These are phyloP conservation scores for Corydoras sp. DNA, from an alignment of 2,113 vertebrate species.

Conservation along the genomic window DNA sequence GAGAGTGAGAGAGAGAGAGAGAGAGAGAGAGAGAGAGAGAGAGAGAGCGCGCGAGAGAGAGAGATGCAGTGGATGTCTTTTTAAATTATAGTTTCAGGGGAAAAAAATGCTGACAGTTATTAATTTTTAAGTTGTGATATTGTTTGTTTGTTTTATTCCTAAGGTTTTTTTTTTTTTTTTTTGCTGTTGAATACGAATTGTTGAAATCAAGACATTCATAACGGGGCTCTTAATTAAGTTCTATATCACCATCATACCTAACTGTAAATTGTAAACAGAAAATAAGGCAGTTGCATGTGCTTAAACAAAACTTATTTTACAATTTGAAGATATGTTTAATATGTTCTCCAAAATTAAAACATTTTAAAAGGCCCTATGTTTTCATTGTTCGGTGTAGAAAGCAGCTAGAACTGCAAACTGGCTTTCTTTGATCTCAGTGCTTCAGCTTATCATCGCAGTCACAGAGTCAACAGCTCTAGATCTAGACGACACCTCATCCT, in stretches of 20 bases:
- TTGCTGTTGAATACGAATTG: conserved; percentile 7
- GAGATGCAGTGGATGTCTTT: background rate
- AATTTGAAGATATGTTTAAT: no score
- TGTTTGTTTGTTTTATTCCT: conserved; percentile 44
- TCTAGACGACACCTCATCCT: conserved; percentile 77
- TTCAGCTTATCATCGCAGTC: conserved; percentile 81
- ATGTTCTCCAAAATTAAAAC: no score
- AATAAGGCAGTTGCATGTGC: no score
- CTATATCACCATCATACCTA: conserved; percentile 6
- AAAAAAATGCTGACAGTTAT: no score
- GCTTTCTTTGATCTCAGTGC: conserved; percentile 79
- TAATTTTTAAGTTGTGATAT: conserved; percentile 20
- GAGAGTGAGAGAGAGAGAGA: conserved; percentile 16
- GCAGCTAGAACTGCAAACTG: conserved; percentile 11
- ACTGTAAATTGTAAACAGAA: background rate
- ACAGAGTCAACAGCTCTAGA: conserved; percentile 78
- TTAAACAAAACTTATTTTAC: no score
- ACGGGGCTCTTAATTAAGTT: conserved; percentile 26
- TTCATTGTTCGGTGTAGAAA: conserved; percentile 3
- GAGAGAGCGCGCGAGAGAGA: conserved; percentile 35
- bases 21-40: conserved; percentile 11
- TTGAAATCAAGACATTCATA: conserved; percentile 22
- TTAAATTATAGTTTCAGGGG: no score
- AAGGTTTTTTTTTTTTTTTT: conserved; percentile 22
- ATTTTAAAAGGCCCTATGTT: no score